A percentile compares a stretch with the other conserved stretches of the same genome.
Conservation (phyloP, 2,113 vertebrate genomes). For the Peromyscus polionotus region DNA sequence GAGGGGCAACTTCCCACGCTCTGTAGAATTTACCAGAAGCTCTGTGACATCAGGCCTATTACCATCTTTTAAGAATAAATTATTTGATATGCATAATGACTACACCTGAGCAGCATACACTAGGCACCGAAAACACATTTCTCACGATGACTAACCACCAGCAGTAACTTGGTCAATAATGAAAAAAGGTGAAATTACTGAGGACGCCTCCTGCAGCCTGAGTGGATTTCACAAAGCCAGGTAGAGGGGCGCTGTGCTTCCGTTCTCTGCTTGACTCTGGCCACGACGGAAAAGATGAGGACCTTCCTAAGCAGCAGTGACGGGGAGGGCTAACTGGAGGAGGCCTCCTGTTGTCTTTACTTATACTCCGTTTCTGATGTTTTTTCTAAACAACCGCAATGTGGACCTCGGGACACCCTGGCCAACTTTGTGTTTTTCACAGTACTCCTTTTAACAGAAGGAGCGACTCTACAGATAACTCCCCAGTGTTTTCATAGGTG, state of each 20-base stretch:
- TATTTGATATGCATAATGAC: constrained; percentile 9
- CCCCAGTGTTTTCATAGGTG: background rate
- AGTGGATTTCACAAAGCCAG: constrained; percentile 8
- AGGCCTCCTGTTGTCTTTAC: background rate
- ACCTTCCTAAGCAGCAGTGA: background rate
- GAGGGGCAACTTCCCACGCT: background rate
- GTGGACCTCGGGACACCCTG: background rate
- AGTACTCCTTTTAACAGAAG: background rate
- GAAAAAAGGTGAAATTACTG: background rate
- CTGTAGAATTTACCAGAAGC: background rate
- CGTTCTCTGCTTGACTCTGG: background rate
- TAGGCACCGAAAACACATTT: background rate
- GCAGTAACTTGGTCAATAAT: background rate
- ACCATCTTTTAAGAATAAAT: background rate
- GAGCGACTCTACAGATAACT: background rate
- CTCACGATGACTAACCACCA: constrained; percentile 2
- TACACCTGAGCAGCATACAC: background rate
- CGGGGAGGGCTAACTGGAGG: background rate
- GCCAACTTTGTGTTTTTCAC: background rate
- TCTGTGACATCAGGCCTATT: background rate
- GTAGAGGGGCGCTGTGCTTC: background rate
- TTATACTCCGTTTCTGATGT: background rate
- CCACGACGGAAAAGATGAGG: background rate
- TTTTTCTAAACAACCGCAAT: background rate
- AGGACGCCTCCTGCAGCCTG: background rate